Conservation (phyloP, 92 coral and sea anemone genomes). For the Meandrina meandrites region DNA sequence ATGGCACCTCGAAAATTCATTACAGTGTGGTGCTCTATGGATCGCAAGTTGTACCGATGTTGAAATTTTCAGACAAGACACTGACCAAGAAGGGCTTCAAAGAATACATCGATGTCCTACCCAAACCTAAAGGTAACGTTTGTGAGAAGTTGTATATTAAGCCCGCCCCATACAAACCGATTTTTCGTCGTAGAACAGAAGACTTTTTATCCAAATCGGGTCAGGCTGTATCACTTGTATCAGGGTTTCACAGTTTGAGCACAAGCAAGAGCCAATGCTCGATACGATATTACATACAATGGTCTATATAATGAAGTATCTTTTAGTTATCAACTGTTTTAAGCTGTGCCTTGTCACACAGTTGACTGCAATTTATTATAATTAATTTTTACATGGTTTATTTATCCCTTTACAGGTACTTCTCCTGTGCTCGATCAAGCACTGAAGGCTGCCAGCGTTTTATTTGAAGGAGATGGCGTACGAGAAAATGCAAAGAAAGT, state of each 20-base stretch:
- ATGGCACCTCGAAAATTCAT: constrained; percentile 76
- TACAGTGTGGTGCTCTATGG: constrained; percentile 74
- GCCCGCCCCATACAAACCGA: no score
- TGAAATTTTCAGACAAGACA: constrained; percentile 12
- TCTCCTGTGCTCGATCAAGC: constrained; percentile 70
- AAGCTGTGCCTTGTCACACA: no score
- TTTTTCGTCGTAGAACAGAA: no score
- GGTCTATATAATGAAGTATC: no score
- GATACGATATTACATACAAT: no score
- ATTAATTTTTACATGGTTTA: neutral
- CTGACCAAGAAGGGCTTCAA: constrained; percentile 16
- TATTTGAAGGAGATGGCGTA: constrained; percentile 63
- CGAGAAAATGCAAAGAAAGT: constrained; percentile 82
- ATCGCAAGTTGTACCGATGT: constrained; percentile 27
- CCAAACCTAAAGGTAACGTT: constrained; percentile 32
- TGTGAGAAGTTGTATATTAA: neutral
- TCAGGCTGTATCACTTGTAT: no score
- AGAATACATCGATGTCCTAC: constrained; percentile 1
- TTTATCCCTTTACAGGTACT: constrained; percentile 7
- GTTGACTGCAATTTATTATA: no score
- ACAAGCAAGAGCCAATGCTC: no score
- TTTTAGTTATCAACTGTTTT: no score
- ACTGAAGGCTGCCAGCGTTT: constrained; percentile 47
- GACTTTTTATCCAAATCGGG: no score
- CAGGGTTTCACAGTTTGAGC: no score